Base-by-base conservation (phyloP, 2,113 vertebrate genomes). In the Embiotoca jacksoni region DNA sequence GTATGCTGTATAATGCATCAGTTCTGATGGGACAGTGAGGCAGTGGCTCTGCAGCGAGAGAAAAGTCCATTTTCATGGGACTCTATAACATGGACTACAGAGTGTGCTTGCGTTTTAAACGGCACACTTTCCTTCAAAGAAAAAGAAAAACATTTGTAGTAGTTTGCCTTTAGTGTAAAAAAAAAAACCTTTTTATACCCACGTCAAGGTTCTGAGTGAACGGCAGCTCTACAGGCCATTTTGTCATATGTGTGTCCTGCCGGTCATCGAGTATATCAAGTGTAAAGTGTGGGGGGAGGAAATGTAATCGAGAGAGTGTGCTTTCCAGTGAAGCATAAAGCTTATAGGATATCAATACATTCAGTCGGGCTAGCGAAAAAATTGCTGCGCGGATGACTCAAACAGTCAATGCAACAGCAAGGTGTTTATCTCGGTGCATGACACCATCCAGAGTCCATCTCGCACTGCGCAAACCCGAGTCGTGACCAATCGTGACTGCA, bases 301-400 rank as follows among this genome's bases (percentile, higher is more conserved):
- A 13, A 44, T 44, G 10, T 3, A 44, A 44, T 2, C 10, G 2
- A 44, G 16, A 35, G 8, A 53, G 57, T 64, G 55, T 6, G 13
- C 62, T 44, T 44, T 9, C 41, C 63, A 63, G 55, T 13, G 23
- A 60, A 14, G 52, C 16, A 30, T 7, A 15, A 36, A 58, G 39
- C 54, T 72, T 23, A 68, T 72, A 49, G 53, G 32, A 55, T 72
- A 79, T 76, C 63, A 63, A 67, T 69, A 60, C 15, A 60, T 67
- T 39, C 58, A 57, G 50, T 55, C 33, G 2, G 58, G 49, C 49
- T 72, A 62, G 59, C 13, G 39, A 75, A 74, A 63, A 64, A 8
- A 54, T 46, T 23, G 33, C 30, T 32, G 58, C 33, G 37, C 53
- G 50, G 46, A n/a, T 55, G 1, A 55, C 36, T 68, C n/a, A 73